Conservation (phyloP, 2,888 invertebrate species). For the Meandrusa payeni region DNA sequence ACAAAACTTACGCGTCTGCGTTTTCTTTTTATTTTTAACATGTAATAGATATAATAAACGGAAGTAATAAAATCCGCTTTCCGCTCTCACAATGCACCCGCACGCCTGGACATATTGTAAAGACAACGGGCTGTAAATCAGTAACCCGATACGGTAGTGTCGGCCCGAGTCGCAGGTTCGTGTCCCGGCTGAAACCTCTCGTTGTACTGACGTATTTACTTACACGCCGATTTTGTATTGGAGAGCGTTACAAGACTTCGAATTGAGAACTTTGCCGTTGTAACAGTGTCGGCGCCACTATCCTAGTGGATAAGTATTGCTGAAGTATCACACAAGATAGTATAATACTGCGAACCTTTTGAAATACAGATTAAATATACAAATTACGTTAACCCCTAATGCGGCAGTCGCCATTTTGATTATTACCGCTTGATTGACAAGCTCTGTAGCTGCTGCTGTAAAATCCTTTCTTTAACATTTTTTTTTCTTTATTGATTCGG, state of each 20-base stretch:
- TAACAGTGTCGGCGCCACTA: conserved; percentile 20
- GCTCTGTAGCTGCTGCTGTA: too few species aligned
- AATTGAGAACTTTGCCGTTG: conserved; percentile 32
- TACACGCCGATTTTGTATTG: conserved; percentile 38
- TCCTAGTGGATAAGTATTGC: conserved; percentile 3
- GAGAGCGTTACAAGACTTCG: conserved; percentile 31
- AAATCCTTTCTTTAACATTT: too few species aligned
- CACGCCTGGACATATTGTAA: conserved; percentile 25
- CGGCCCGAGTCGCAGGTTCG: conserved; percentile 32
- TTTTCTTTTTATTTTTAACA: too few species aligned
- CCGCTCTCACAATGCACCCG: conserved; percentile 5
- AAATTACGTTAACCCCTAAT: too few species aligned
- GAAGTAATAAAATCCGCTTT: neutral
- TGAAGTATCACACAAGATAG: too few species aligned
- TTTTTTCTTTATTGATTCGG: too few species aligned
- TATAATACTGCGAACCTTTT: too few species aligned
- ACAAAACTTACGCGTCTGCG: too few species aligned
- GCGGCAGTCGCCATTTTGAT: too few species aligned
- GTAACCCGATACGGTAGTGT: conserved; percentile 50
- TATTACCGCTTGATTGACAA: too few species aligned
- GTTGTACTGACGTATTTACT: conserved; percentile 37
- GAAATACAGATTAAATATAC: too few species aligned
- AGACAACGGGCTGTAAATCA: conserved; percentile 39
- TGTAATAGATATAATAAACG: neutral
- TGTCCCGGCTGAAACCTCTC: conserved; percentile 35